Percentiles rank a stretch among this genome's conserved stretches.
These are phyloP conservation scores for Notodonta ziczac DNA, from an alignment of 2,888 invertebrate genomes.

Conservation along the genomic window DNA sequence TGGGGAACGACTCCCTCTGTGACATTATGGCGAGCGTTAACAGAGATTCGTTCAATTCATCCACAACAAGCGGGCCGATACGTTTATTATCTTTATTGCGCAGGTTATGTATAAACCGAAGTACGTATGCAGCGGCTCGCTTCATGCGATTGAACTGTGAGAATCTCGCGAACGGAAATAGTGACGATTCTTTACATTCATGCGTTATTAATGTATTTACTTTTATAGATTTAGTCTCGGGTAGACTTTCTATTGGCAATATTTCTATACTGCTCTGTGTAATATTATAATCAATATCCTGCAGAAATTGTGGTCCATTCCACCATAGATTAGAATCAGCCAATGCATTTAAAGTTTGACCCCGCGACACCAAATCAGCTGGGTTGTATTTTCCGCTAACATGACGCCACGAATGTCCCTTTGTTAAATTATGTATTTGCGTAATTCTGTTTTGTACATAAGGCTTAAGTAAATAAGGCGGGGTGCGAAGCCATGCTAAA, in stretches of 20 bases:
- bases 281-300: neutral
- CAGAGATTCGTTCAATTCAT: neutral
- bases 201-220: neutral
- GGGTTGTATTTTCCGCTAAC: constrained; percentile 8
- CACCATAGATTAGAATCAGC: constrained; percentile 9
- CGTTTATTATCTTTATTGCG: neutral
- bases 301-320: constrained; percentile 12
- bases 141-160: neutral
- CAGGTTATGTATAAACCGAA: neutral
- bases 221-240: neutral
- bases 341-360: neutral
- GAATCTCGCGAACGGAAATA: constrained; percentile 14
- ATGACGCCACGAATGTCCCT: constrained; percentile 7
- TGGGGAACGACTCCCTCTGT: constrained; percentile 7
- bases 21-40: neutral
- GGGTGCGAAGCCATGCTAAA: constrained; percentile 30
- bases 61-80: neutral
- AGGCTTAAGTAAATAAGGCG: constrained; percentile 28
- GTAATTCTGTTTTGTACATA: constrained; percentile 30
- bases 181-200: neutral
- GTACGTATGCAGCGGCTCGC: neutral
- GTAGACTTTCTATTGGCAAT: neutral
- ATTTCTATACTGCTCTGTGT: neutral
- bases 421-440: constrained; percentile 25
- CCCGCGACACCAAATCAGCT: constrained; percentile 9